Conservation (phyloP, 2,797 vertebrate genomes). For the Balearica regulorum region DNA sequence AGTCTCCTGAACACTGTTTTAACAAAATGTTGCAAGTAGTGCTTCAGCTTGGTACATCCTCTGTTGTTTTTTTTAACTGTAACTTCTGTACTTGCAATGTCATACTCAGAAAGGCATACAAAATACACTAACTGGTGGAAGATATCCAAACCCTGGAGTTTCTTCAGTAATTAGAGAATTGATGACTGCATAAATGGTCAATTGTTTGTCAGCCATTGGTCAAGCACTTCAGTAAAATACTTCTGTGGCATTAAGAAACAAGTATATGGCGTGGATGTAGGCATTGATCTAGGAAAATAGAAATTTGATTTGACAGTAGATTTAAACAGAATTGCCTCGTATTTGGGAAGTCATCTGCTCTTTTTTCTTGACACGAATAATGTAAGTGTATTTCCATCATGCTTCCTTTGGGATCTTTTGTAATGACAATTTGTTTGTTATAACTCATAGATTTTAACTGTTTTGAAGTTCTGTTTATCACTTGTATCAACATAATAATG, state of each 20-base stretch:
- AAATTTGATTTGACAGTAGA: not conserved
- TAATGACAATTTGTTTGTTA: not conserved
- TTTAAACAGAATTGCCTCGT: not conserved
- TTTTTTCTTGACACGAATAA: not conserved
- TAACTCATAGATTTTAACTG: not conserved
- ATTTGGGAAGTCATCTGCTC: not conserved
- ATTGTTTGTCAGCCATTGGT: not conserved
- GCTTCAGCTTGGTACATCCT: not conserved
- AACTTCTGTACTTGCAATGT: fast-evolving
- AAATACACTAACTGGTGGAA: not conserved
- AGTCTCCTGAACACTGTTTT: not conserved
- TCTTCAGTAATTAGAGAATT: not conserved
- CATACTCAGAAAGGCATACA: not conserved
- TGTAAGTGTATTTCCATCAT: not conserved
- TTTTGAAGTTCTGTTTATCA: not conserved
- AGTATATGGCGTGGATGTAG: not conserved
- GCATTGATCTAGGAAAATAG: not conserved
- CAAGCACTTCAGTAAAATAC: not conserved
- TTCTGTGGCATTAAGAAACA: not conserved
- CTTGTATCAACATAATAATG: not conserved
- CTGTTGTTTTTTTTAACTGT: not conserved
- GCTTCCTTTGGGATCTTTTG: not conserved
- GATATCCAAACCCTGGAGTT: not conserved
- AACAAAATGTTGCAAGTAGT: not conserved
- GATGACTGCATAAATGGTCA: not conserved